Conservation (phyloP, 2,797 vertebrate genomes). For the Liasis olivaceus region DNA sequence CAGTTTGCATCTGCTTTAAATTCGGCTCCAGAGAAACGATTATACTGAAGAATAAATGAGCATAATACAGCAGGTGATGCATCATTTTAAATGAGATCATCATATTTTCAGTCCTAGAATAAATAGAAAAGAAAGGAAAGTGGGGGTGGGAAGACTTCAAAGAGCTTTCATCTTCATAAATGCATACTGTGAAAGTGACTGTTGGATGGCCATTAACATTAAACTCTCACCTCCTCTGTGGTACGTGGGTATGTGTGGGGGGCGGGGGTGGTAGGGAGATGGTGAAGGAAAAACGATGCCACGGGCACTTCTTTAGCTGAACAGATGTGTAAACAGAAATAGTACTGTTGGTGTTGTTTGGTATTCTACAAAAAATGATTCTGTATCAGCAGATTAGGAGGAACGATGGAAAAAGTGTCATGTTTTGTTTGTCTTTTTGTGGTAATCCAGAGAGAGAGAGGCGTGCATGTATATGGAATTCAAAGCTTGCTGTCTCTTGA, state of each 20-base stretch:
- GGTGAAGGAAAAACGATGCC: background rate
- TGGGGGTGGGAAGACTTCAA: background rate
- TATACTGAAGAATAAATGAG: background rate
- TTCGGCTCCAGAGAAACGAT: background rate
- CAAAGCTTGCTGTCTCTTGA: background rate
- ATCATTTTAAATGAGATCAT: background rate
- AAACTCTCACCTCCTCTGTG: background rate
- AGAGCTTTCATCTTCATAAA: background rate
- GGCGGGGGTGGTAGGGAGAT: background rate
- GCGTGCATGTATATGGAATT: background rate
- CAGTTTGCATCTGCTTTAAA: slow-evolving; percentile 20
- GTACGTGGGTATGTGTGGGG: background rate
- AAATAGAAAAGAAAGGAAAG: background rate
- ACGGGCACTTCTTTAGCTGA: background rate
- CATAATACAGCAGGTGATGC: background rate
- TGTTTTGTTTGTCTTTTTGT: background rate
- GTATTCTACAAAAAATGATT: background rate
- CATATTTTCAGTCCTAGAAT: background rate
- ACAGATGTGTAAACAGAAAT: background rate
- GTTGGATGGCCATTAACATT: background rate
- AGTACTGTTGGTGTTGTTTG: background rate
- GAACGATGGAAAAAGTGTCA: background rate
- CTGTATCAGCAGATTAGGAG: background rate
- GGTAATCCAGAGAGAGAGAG: background rate
- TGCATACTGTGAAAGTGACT: background rate